A percentile compares a stretch with the other conserved stretches of the same genome.
Evolutionary conservation across 2,888 invertebrate genomes (phyloP).

Genomic region (Antheraea yamamai): DNA sequence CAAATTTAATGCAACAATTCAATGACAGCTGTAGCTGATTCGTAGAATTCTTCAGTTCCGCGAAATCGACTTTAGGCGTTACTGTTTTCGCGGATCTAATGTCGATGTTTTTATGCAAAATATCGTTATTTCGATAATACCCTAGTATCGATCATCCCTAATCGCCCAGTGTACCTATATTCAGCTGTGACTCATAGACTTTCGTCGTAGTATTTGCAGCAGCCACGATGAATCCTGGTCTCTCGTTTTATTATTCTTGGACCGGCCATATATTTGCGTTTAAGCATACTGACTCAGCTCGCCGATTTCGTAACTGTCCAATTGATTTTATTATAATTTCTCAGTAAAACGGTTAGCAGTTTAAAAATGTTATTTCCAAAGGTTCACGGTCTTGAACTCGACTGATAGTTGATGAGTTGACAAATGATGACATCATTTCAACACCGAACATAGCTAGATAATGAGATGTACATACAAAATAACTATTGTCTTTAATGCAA

Average conservation of each 20-base stretch:
- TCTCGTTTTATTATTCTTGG: not conserved
- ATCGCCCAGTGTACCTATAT: not conserved
- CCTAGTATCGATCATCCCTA: too few relatives aligned
- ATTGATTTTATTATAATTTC: not conserved
- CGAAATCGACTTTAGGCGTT: too few relatives aligned
- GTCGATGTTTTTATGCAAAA: too few relatives aligned
- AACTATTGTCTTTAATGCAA: not conserved
- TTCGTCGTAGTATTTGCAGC: not conserved
- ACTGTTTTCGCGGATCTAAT: too few relatives aligned
- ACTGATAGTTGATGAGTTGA: constrained; percentile 4
- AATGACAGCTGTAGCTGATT: too few relatives aligned
- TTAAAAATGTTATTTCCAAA: constrained; percentile 1
- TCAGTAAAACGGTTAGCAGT: not conserved
- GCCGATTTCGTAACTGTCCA: not conserved
- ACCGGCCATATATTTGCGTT: not conserved
- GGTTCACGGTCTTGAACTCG: constrained; percentile 10
- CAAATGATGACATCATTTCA: constrained; percentile 4
- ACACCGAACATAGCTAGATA: not conserved
- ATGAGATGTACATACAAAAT: not conserved
- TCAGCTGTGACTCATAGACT: not conserved
- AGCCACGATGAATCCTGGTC: not conserved
- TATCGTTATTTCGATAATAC: too few relatives aligned
- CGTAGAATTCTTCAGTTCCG: too few relatives aligned
- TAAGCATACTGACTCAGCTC: not conserved
- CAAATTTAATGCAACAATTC: too few relatives aligned